A percentile compares a stretch with the other conserved stretches of the same genome.
Evolutionary conservation across 2,888 invertebrate genomes (phyloP).

Genomic region (Anorthoa munda): DNA sequence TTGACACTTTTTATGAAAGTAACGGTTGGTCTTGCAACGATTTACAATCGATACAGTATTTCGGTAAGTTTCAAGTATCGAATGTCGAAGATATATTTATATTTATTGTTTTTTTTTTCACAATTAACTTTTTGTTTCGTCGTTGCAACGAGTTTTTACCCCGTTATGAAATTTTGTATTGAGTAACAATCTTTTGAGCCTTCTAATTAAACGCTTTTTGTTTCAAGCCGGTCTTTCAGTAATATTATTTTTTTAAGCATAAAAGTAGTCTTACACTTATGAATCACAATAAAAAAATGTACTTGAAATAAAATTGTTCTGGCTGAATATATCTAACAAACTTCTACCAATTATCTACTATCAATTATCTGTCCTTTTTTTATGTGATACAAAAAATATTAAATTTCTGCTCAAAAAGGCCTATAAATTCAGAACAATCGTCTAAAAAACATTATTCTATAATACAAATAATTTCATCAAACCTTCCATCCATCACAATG

Average conservation of each 20-base stretch:
- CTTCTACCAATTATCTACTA: too few species aligned
- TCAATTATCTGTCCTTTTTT: too few species aligned
- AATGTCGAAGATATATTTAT: constrained; percentile 8
- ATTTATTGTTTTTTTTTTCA: background rate
- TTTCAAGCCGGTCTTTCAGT: background rate
- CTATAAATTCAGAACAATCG: background rate
- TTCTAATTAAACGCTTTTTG: background rate
- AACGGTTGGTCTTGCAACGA: constrained; percentile 48
- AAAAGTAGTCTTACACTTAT: background rate
- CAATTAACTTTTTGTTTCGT: constrained; percentile 2
- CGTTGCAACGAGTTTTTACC: background rate
- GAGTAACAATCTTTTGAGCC: background rate
- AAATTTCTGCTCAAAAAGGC: background rate
- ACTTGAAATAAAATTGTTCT: background rate
- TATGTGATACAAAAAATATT: too few species aligned
- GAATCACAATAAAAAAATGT: background rate
- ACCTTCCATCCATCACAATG: constrained; percentile 59
- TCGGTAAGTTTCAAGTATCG: constrained; percentile 45
- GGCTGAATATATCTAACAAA: too few species aligned
- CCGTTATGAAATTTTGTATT: background rate
- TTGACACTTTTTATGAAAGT: constrained; percentile 74
- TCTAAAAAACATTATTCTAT: constrained; percentile 8
- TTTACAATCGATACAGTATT: constrained; percentile 44
- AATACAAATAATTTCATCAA: constrained; percentile 67
- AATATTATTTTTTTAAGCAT: background rate